Base-by-base conservation (phyloP, 2,113 vertebrate genomes). In the Otocyon megalotis region DNA sequence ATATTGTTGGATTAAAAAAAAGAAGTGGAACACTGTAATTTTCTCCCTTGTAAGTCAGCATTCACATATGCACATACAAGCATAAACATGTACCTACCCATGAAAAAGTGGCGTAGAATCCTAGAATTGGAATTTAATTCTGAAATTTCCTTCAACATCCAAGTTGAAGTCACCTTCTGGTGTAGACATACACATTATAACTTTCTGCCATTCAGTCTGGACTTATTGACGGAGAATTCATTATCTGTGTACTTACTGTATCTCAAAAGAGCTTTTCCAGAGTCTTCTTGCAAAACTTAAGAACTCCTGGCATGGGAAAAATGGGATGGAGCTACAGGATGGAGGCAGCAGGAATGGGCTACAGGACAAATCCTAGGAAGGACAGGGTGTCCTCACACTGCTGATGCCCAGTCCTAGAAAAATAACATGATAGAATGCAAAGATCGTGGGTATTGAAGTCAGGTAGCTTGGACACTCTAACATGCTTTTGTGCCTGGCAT, bases 81-180 rank as follows among this genome's bases (percentile, higher is more conserved):
- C 17, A 62, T 37, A 91, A 50, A 69, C 26, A 69, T 28, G 80
- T 82, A 43, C n/a, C 56, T 30, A 15, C 5, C 43, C n/a, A n/a
- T 54, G 77, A 24, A 22, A 71, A 15, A 17, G 14, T n/a, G 35
- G 10, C 20, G 35, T 20, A 35, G 80, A 85, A 48, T 48, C 56
- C 65, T 67, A 10, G 35, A 35, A 35, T 8, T 76, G 58, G 77
- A 88, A 53, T 67, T 76, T 35, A 35, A 24, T 53, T 43, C 6
- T 79, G n/a, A 26, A 50, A 37, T 85, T 63, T 90, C 67, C 54
- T 79, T 93, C 83, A 53, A 53, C 35, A 30, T 48, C 48, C 9
- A 72, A 79, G n/a, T 92, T 11, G 65, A 86, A 85, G 32, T 95
- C 16, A 62, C 50, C 43, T 53, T 35, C 63, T 67, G 53, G 77